A percentile compares a stretch with the other conserved stretches of the same genome.
Conservation (phyloP, 2,797 vertebrate species). For the Micrastur ruficollis region DNA sequence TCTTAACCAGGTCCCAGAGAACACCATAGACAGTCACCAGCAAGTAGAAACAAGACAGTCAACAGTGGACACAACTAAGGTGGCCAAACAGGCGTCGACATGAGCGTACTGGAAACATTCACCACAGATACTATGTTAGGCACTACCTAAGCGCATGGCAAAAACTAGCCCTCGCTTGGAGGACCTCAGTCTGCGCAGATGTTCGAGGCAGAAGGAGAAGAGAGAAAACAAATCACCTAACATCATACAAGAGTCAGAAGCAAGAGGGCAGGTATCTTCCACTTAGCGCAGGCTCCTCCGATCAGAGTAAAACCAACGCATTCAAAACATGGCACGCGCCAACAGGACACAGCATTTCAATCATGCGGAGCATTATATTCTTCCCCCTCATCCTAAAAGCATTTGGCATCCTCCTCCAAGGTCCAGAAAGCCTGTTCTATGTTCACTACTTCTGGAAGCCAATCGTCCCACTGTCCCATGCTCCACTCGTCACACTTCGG, state of each 20-base stretch:
- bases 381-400: constrained; percentile 38
- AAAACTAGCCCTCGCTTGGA: not conserved
- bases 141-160: not conserved
- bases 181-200: not conserved
- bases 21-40: not conserved
- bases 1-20: not conserved
- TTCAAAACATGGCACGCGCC: not conserved
- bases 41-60: not conserved
- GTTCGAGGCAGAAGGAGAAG: not conserved
- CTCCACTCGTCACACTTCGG: not conserved
- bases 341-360: constrained; percentile 2
- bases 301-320: constrained; percentile 16
- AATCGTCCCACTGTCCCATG: not conserved
- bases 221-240: not conserved
- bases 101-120: fast-evolving
- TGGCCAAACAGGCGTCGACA: not conserved
- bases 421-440: constrained; percentile 16
- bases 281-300: not conserved
- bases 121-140: fast-evolving
- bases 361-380: not conserved
- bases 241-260: not conserved
- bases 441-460: constrained; percentile 17
- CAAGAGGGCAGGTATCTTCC: not conserved
- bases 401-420: constrained; percentile 27
- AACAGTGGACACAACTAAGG: not conserved